These are phyloP conservation scores for Peromyscus californicus DNA, from an alignment of 2,113 vertebrate genomes.

Conservation along the genomic window DNA sequence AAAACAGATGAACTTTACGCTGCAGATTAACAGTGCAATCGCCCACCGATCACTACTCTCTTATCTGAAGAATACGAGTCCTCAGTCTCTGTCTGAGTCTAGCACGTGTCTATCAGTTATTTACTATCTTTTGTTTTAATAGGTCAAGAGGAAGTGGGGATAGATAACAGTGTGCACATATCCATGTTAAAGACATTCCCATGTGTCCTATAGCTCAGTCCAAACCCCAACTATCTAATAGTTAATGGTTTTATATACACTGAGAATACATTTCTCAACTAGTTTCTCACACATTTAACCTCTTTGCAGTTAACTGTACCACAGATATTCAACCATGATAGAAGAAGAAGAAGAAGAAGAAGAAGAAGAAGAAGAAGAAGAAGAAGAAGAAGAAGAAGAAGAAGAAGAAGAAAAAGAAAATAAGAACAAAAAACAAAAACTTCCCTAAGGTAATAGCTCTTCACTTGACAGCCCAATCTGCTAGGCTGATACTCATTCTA, in stretches of 20 bases:
- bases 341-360: neutral
- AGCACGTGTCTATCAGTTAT: neutral
- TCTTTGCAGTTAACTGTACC: neutral
- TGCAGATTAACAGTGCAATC: neutral
- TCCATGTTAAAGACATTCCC: neutral
- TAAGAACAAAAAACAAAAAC: no score
- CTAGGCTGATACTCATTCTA: neutral
- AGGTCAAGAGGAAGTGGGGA: neutral
- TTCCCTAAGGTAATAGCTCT: neutral
- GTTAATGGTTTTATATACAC: neutral
- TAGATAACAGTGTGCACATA: neutral
- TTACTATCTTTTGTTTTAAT: slow-evolving; percentile 18
- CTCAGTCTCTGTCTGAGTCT: neutral
- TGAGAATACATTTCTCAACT: neutral
- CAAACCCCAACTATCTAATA: slow-evolving; percentile 6
- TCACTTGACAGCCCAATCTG: neutral
- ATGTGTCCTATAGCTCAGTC: neutral
- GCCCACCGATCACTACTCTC: neutral
- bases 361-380: no score
- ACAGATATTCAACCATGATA: neutral
- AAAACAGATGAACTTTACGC: neutral
- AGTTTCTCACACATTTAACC: slow-evolving; percentile 40
- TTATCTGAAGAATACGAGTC: neutral
- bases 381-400: no score
- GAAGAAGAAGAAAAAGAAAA: no score